Evolutionary conservation across 2,888 invertebrate species (phyloP).

Genomic region (Leptothorax acervorum): DNA sequence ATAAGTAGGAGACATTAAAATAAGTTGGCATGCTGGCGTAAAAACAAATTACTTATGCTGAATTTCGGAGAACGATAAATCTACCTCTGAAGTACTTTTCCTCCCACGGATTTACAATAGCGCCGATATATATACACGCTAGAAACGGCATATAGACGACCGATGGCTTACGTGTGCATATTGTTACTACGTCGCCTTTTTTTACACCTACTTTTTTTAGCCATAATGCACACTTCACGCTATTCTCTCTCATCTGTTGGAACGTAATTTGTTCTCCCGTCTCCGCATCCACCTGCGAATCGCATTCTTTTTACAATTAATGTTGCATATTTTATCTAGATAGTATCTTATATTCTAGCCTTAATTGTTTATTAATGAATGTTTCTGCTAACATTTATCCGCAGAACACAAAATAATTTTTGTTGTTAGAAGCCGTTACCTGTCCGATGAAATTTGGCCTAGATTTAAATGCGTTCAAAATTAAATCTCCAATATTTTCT

Average conservation of each 20-base stretch:
- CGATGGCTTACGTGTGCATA: neutral
- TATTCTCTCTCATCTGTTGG: constrained; percentile 4
- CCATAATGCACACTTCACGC: constrained; percentile 18
- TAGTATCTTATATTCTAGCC: too few relatives aligned
- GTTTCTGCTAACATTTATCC: neutral
- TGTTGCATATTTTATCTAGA: neutral
- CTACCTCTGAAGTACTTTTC: neutral
- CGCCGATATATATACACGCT: neutral
- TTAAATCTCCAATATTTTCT: neutral
- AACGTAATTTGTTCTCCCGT: neutral
- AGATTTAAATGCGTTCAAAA: neutral
- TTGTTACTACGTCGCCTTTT: neutral
- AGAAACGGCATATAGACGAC: neutral
- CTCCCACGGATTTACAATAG: neutral
- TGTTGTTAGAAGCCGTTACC: neutral
- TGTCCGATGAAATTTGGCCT: constrained; percentile 1
- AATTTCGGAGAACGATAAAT: neutral
- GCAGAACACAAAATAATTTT: neutral
- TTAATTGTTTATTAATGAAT: neutral
- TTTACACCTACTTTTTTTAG: neutral
- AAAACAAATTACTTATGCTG: neutral
- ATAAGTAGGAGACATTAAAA: neutral
- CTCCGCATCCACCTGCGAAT: constrained; percentile 2
- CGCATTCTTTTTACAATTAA: neutral
- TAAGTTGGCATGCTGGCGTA: neutral